Base-by-base conservation (phyloP, 2,113 vertebrate genomes). In the Passer domesticus region DNA sequence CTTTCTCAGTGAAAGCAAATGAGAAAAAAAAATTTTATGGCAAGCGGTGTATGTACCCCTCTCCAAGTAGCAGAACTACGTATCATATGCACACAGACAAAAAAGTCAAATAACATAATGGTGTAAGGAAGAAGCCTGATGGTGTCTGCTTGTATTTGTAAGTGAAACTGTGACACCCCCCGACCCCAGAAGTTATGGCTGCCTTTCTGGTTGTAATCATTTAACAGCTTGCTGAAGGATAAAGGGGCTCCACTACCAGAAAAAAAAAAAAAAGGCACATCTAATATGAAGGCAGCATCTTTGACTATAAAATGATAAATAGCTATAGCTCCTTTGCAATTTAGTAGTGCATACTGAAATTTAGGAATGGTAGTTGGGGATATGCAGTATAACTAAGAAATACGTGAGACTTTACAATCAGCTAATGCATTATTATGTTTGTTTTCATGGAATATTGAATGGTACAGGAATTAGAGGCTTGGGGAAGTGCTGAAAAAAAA, bases 401-500 rank as follows among this genome's bases (percentile, higher is more conserved):
- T 52, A 41, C 5, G 6, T 64, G 30, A 33, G 52, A 63, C 43
- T 79, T 82, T 72, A 14, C 70, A 33, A 66, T 64, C 33, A 53
- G 10, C 31, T 47, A 37, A 4, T 69, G 46, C 15, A 19, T 53
- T 35, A 5, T 73, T 67, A 63, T 74, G 30, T 83, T 92, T 76
- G 27, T 35, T 78, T 82, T 67, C 13, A 7, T 66, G 49, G 28
- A 81, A 31, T 78, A 44, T 33, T 28, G 52, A 72, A 39, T 56
- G 30, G 22, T 43, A 17, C 0, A 0, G 86, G 35, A 86, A 62
- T 66, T 59, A 52, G 10, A 15, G 13, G 22, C 28, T 53, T 43
- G 23, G 35, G 27, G 33, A 7, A 17, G 13, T 33, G 20, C 43
- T 63, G 49, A 43, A 91, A 73, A 30, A 27, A 75, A 81, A 75